Evolutionary conservation across 2,888 invertebrate genomes (phyloP).

Genomic region (Pseudolycoriella hygida): DNA sequence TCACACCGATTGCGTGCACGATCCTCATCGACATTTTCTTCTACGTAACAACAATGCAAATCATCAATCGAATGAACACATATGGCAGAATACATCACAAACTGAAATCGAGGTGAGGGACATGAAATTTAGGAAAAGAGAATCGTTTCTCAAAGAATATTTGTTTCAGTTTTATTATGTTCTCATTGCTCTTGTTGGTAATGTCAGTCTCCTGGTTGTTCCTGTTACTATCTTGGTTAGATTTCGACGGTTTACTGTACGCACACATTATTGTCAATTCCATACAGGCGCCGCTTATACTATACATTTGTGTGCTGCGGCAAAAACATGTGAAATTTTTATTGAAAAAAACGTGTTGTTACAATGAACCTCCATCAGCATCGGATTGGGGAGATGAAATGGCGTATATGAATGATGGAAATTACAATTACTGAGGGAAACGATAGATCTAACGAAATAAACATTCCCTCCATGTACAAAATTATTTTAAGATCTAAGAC

Average conservation of each 20-base stretch:
- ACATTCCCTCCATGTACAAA: too few relatives aligned
- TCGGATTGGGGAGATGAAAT: slow-evolving; percentile 83
- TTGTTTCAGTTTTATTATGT: slow-evolving; percentile 65
- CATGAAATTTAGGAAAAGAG: too few relatives aligned
- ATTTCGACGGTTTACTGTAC: slow-evolving; percentile 53
- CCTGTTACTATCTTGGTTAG: slow-evolving; percentile 55
- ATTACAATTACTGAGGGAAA: slow-evolving; percentile 1
- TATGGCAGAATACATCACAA: slow-evolving; percentile 78
- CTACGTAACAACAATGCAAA: slow-evolving; percentile 58
- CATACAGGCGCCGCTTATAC: slow-evolving; percentile 52
- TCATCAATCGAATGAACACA: slow-evolving; percentile 62
- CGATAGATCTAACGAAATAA: background rate
- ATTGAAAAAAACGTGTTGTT: slow-evolving; percentile 62
- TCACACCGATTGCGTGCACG: slow-evolving; percentile 65
- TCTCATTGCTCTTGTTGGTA: slow-evolving; percentile 51
- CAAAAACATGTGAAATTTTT: slow-evolving; percentile 66
- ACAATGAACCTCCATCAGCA: slow-evolving; percentile 50
- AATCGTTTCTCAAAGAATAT: too few relatives aligned
- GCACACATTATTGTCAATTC: slow-evolving; percentile 58
- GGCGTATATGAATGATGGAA: slow-evolving; percentile 58
- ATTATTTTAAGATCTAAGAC: too few relatives aligned
- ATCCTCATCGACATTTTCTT: slow-evolving; percentile 63
- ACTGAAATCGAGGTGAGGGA: slow-evolving; percentile 58
- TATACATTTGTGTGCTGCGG: slow-evolving; percentile 60
- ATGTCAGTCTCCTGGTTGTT: slow-evolving; percentile 66